phyloP scores from a whole-genome alignment of 2,113 vertebrate genomes.

The Oophaga pumilio region DNA sequence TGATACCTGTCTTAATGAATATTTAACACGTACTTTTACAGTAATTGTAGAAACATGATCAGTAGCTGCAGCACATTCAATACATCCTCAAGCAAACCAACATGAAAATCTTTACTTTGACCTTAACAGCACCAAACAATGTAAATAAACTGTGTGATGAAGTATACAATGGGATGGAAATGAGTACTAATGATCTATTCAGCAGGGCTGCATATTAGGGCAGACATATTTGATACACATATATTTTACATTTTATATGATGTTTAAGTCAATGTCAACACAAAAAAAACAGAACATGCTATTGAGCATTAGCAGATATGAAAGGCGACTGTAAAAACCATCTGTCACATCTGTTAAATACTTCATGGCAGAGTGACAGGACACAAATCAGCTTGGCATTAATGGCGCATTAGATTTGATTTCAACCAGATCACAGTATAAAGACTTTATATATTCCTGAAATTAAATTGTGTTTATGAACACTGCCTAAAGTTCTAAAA shows the following conservation, averaged over 20 bases:
- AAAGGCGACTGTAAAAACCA: neutral
- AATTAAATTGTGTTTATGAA: neutral
- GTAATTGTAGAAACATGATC: constrained; percentile 59
- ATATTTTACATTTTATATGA: neutral
- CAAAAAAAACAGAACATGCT: neutral
- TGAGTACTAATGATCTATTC: neutral
- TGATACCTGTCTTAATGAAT: constrained; percentile 18
- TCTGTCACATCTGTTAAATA: constrained; percentile 10
- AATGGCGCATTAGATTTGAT: neutral
- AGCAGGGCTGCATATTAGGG: neutral
- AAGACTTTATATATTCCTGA: neutral
- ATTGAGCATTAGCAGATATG: neutral
- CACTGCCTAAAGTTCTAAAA: neutral
- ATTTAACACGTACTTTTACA: constrained; percentile 57
- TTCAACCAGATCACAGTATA: neutral
- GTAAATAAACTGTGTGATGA: neutral
- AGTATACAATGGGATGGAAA: neutral
- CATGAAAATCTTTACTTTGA: constrained; percentile 44
- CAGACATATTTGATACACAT: neutral
- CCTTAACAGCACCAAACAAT: constrained; percentile 24
- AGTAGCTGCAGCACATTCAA: constrained; percentile 42
- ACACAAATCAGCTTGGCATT: constrained; percentile 10
- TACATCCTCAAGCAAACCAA: constrained; percentile 36
- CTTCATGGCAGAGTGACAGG: neutral
- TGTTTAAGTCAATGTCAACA: neutral